Evolutionary conservation across 2,113 vertebrate genomes (phyloP).

Genomic region (Paratilapia polleni): DNA sequence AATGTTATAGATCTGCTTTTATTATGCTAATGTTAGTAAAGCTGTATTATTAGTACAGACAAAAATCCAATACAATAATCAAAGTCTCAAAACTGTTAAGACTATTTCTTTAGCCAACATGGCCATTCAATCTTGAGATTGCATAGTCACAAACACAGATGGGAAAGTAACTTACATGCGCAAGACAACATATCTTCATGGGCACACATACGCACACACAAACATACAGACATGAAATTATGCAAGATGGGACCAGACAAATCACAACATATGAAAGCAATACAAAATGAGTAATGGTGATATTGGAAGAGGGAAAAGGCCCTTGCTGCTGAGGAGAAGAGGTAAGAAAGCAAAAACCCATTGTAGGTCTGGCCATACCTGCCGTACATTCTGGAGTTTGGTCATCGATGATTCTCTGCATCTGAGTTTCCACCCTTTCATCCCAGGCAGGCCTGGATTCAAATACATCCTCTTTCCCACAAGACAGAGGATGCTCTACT

Average conservation of each 20-base stretch:
- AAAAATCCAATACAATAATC: background rate
- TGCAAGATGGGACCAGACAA: slow-evolving; percentile 74
- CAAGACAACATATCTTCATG: slow-evolving; percentile 24
- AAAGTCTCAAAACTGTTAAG: slow-evolving; percentile 11
- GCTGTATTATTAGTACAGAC: slow-evolving; percentile 43
- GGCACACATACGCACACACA: background rate
- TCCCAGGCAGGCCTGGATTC: slow-evolving; percentile 93
- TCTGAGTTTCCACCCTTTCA: slow-evolving; percentile 96
- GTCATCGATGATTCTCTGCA: slow-evolving; percentile 93
- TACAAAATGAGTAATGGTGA: slow-evolving; percentile 40
- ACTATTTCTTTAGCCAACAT: slow-evolving; percentile 25
- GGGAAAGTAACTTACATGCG: slow-evolving; percentile 19
- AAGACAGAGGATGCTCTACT: slow-evolving; percentile 79
- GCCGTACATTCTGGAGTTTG: slow-evolving; percentile 87
- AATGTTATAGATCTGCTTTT: slow-evolving; percentile 15
- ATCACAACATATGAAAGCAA: slow-evolving; percentile 76
- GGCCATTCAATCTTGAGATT: slow-evolving; percentile 94
- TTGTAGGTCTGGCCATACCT: slow-evolving; percentile 88
- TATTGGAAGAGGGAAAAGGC: slow-evolving; percentile 76
- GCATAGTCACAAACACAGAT: slow-evolving; percentile 72
- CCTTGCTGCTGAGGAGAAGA: slow-evolving; percentile 74
- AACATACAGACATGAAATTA: slow-evolving; percentile 33
- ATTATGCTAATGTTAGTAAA: slow-evolving; percentile 57
- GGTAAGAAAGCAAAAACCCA: slow-evolving; percentile 60
- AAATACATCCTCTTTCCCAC: slow-evolving; percentile 92